Evolutionary conservation across 2,797 vertebrate species (phyloP).

Genomic region (Cercopithecus mitis): DNA sequence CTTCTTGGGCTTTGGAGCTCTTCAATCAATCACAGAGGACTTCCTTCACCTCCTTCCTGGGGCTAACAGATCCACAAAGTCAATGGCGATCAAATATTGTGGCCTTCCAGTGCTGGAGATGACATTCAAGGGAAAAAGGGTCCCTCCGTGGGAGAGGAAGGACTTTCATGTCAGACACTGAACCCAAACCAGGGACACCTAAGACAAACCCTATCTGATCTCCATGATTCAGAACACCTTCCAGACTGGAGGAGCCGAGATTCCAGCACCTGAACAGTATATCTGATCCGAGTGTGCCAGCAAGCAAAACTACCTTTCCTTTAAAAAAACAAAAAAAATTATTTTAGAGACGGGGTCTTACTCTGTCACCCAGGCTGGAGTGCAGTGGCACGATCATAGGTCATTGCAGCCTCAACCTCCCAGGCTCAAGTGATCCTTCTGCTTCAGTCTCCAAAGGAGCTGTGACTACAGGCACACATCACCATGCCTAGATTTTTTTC

Average conservation of each 20-base stretch:
- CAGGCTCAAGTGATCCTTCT: neutral
- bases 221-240: neutral
- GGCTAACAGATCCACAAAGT: neutral
- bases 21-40: neutral
- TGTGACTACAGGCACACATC: neutral
- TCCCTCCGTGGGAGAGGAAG: neutral
- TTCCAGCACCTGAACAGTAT: neutral
- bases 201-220: neutral
- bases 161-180: neutral
- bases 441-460: neutral
- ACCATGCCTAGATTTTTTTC: neutral
- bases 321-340: neutral
- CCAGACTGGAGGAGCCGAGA: neutral
- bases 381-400: neutral
- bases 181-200: neutral
- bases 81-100: neutral
- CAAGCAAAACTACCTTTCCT: neutral
- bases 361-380: neutral
- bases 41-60: neutral
- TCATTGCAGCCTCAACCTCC: neutral
- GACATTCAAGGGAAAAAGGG: neutral
- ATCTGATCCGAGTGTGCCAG: neutral
- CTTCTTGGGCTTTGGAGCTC: neutral
- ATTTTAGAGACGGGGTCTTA: neutral
- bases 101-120: neutral